Evolutionary conservation across 2,888 invertebrate genomes (phyloP), one percentile per base, ranked within the genome.

Genomic region (Cyaniris semiargus): DNA sequence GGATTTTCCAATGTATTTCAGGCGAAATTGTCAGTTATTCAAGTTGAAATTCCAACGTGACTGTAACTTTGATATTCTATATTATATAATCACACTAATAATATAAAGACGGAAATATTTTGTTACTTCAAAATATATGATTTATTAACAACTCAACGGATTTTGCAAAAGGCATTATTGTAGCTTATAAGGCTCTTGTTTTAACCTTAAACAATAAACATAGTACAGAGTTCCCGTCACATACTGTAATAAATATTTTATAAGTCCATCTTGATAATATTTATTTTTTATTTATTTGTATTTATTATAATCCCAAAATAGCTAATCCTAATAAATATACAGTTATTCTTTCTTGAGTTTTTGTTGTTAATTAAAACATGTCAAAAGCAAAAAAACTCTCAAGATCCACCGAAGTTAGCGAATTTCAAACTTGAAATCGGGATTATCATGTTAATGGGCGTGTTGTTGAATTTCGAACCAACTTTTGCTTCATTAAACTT

Each of bases 401-500:
- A 72, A 21, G 6, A 48, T 23, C 72, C 23, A 34, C 34, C n/a
- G 4, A 72, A 72, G 23, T 72, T 71, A 38, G n/a, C n/a, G 38
- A 71, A 71, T n/a, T 71, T 38, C 70, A 8, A 71, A 71, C 38
- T 71, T 71, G 7, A 38, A n/a, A 71, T 71, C 34, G 38, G 38
- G 44, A 44, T 44, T 38, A 48, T 72, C 44, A 38, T 21, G 38
- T 44, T 72, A 72, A 72, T 44, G 48, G 38, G 8, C 34, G 34
- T 71, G 44, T 44, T 72, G 72, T 21, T 72, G 44, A 15, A 48
- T 72, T 72, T 72, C 31, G 27, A 8, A n/a, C 31, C 70, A 70
- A 70, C 34, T 27, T 70, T 31, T 70, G 70, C 70, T 70, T 70
- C 34, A 70, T 70, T 70, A 70, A 70, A 70, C 70, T 70, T 70